Evolutionary conservation across 2,888 invertebrate species (phyloP).

Genomic region (Syrphus vitripennis): DNA sequence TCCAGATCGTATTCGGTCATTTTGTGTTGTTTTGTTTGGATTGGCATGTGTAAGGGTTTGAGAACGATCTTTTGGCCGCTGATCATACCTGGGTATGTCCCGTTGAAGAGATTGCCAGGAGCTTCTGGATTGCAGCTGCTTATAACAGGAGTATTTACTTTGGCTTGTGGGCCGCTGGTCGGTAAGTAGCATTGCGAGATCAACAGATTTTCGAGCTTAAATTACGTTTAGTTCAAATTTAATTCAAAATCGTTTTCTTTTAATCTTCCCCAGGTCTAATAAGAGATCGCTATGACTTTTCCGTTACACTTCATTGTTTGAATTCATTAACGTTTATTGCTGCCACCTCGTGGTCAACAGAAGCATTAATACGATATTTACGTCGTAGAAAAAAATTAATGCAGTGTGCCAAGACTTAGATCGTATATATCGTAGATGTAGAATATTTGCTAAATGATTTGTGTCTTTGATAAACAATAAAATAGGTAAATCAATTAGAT

Average conservation of each 20-base stretch:
- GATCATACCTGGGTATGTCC: conserved; percentile 88
- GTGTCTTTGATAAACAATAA: conserved; percentile 19
- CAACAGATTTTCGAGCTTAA: neutral
- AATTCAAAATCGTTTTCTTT: conserved; percentile 59
- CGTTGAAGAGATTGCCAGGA: conserved; percentile 86
- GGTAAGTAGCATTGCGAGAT: conserved; percentile 81
- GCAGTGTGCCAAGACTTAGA: conserved; percentile 65
- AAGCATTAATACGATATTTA: conserved; percentile 79
- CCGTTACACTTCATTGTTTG: conserved; percentile 85
- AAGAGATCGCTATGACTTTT: conserved; percentile 84
- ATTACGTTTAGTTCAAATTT: too few species aligned
- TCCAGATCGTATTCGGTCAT: conserved; percentile 83
- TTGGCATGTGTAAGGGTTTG: conserved; percentile 87
- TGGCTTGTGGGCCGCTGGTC: conserved; percentile 85
- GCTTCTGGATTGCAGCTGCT: conserved; percentile 87
- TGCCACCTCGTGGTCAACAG: conserved; percentile 85
- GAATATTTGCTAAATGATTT: conserved; percentile 31
- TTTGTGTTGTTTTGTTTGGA: conserved; percentile 84
- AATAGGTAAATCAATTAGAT: conserved; percentile 36
- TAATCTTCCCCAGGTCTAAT: conserved; percentile 84
- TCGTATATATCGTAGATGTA: conserved; percentile 12
- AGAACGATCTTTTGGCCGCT: conserved; percentile 89
- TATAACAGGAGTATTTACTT: conserved; percentile 85
- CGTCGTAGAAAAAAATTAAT: conserved; percentile 60
- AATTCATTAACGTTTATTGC: conserved; percentile 86